These are phyloP conservation scores for Morus bassanus DNA, from an alignment of 2,797 vertebrate species.

Conservation along the genomic window DNA sequence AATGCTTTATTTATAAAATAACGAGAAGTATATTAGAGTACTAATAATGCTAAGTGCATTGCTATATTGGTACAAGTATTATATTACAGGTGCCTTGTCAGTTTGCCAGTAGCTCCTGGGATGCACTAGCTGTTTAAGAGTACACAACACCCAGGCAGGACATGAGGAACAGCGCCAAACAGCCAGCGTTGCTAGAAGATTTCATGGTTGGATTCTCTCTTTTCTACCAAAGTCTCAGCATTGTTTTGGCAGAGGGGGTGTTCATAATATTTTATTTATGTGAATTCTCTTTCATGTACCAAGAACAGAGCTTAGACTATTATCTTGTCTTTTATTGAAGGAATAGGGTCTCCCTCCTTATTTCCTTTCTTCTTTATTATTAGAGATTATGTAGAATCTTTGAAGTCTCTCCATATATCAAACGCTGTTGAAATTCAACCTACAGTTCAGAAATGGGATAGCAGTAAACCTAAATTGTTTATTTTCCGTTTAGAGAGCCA, in stretches of 20 bases:
- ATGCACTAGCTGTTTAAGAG: background rate
- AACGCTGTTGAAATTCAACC: background rate
- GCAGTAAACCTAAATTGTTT: background rate
- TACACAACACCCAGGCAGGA: background rate
- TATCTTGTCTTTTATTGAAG: background rate
- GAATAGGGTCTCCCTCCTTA: background rate
- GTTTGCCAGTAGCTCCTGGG: background rate
- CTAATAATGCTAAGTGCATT: background rate
- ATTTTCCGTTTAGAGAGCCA: background rate
- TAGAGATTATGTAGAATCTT: too few relatives aligned
- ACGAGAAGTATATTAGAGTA: background rate
- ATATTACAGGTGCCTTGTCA: background rate
- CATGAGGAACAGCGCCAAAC: accelerated
- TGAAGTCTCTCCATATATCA: background rate
- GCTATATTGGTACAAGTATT: background rate
- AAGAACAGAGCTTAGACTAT: background rate
- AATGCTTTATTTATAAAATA: background rate
- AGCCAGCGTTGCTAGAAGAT: accelerated
- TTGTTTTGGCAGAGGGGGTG: background rate
- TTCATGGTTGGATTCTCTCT: background rate
- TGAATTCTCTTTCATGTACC: background rate
- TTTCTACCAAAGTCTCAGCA: background rate
- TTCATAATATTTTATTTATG: background rate
- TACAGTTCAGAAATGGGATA: background rate
- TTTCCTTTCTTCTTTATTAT: background rate